Base-by-base conservation (phyloP, 2,888 invertebrate species). In the Heliconius erato region DNA sequence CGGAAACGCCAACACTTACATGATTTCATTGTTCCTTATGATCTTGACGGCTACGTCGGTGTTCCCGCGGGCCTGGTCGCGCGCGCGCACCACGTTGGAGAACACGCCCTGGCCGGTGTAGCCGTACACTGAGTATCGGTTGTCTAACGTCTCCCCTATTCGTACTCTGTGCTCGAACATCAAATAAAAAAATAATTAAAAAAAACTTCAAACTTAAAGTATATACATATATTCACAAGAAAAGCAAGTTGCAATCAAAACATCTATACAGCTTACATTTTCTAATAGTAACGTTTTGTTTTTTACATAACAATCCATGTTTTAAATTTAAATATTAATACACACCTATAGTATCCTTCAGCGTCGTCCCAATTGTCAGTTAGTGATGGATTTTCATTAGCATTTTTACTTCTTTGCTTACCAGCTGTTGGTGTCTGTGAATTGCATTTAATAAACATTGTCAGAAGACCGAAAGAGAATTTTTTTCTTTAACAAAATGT, bases 361-460 rank as follows among this genome's bases (percentile, higher is more conserved):
- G 99, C 98, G 94, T 99, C 99, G 91, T 99, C 99, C 99, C 99
- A 99, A 92, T 99, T 99, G 92, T 99, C 99, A 0, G 98, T 99
- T 69, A 99, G 96, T 76, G 98, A 98, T 0, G 99, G 99, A 84
- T 95, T 95, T 83, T 95, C 95, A 12, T 91, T 63, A 0, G 92
- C 88, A 77, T 86, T 89, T 85, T 91, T 93, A 81, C 87, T 91
- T 54, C 87, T 90, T 0, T 89, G 90, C 74, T 91, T 90, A 0
- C 92, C 93, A 2, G 91, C 89, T 0, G 91, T 91, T 1, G 93
- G 92, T 0, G 93, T 92, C 95, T 96, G 88, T 6, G 89, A 90
- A 77, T 19, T 23, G 3, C 79, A 85, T 84, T 82, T 76, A 19
- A 63, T 49, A 71, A 80, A 63, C 49, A 49, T 40, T 16, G 67